Evolutionary conservation across 1,140 invertebrate genomes (phyloP).

Genomic region (Drosophila punjabiensis): DNA sequence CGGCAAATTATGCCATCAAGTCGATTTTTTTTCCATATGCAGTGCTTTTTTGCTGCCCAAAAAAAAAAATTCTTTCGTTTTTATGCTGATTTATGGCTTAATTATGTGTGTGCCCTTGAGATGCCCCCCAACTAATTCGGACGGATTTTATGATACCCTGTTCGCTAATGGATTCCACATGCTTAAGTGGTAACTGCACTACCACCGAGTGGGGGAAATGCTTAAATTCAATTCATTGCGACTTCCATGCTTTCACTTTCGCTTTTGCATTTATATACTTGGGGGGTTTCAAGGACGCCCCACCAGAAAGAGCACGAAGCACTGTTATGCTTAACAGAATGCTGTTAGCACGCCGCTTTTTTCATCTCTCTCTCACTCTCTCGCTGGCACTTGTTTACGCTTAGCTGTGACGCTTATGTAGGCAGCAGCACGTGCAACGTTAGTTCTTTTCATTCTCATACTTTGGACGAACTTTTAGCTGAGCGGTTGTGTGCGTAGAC

Average conservation of each 20-base stretch:
- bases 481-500: slow-evolving; percentile 64
- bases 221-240: slow-evolving; percentile 23
- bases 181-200: slow-evolving; percentile 8
- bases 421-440: slow-evolving; percentile 61
- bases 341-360: slow-evolving; percentile 32
- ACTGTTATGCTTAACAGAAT: slow-evolving; percentile 38
- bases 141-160: background rate
- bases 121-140: slow-evolving; percentile 28
- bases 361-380: slow-evolving; percentile 12
- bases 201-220: slow-evolving; percentile 3
- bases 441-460: slow-evolving; percentile 65
- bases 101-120: slow-evolving; percentile 30
- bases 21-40: background rate
- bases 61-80: slow-evolving; percentile 14
- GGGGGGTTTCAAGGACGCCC: slow-evolving; percentile 30
- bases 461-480: slow-evolving; percentile 57
- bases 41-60: background rate
- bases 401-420: slow-evolving; percentile 18
- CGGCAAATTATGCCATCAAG: background rate
- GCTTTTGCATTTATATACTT: slow-evolving; percentile 14
- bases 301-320: background rate
- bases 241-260: slow-evolving; percentile 29
- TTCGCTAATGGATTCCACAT: slow-evolving; percentile 33
- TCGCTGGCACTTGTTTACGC: slow-evolving; percentile 68
- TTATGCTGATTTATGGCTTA: slow-evolving; percentile 6